Conservation (phyloP, 1,140 invertebrate genomes). For the Rhizoglyphus robini region DNA sequence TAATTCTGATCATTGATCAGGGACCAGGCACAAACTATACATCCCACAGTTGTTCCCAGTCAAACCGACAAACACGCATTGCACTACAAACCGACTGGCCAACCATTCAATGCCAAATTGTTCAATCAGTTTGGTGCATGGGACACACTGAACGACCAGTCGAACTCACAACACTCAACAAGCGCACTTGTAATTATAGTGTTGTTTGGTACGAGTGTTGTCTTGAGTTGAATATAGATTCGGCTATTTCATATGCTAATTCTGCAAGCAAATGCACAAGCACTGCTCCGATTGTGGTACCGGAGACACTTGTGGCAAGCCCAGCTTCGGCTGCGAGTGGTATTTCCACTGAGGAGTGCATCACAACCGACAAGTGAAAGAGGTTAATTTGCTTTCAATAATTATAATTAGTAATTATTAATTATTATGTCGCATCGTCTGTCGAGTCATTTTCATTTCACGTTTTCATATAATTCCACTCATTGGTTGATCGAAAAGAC, state of each 20-base stretch:
- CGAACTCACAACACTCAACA: neutral
- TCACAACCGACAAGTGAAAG: neutral
- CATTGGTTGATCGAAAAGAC: neutral
- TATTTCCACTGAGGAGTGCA: neutral
- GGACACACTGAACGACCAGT: too few relatives aligned
- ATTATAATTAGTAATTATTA: neutral
- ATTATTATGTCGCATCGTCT: neutral
- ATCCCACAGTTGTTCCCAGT: neutral
- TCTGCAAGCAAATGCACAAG: neutral
- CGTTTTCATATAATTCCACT: neutral
- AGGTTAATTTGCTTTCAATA: neutral
- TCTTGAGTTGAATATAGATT: neutral
- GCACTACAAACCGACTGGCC: too few relatives aligned
- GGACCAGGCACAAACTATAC: too few relatives aligned
- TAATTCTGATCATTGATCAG: neutral
- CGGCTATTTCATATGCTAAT: neutral
- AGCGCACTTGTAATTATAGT: neutral
- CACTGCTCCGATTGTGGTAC: too few relatives aligned
- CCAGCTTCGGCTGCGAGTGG: neutral
- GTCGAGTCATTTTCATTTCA: slow-evolving; percentile 3
- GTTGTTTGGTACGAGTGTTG: neutral
- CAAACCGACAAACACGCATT: too few relatives aligned
- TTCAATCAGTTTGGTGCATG: too few relatives aligned
- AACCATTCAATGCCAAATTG: too few relatives aligned
- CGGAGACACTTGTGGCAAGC: too few relatives aligned